These are phyloP conservation scores for Plecotus auritus DNA, from an alignment of 2,113 vertebrate genomes.

Conservation along the genomic window DNA sequence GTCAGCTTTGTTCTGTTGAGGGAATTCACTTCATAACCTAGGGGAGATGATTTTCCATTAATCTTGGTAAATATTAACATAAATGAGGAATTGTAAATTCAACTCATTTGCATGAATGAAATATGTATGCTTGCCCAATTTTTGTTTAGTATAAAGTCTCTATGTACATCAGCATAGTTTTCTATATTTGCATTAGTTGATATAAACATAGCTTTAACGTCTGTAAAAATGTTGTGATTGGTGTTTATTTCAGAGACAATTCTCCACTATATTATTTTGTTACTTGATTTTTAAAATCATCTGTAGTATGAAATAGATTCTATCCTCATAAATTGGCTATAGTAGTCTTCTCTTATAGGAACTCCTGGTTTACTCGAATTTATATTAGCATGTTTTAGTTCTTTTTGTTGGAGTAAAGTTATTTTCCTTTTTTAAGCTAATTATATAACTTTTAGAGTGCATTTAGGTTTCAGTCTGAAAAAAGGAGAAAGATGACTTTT, in stretches of 20 bases:
- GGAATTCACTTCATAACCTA: conserved; percentile 67
- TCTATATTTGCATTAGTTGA: conserved; percentile 17
- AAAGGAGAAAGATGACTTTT: not conserved
- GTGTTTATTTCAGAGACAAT: conserved; percentile 20
- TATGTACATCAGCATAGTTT: conserved; percentile 17
- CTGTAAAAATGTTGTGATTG: conserved; percentile 16
- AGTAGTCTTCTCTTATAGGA: not conserved
- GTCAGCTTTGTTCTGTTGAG: conserved; percentile 65
- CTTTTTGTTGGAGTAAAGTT: conserved; percentile 4
- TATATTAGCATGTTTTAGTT: not conserved
- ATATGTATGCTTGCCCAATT: conserved; percentile 45
- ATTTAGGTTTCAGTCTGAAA: not conserved
- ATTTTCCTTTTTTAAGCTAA: conserved; percentile 29
- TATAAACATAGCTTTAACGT: conserved; percentile 39
- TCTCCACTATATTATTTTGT: not conserved
- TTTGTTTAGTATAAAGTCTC: conserved; percentile 54
- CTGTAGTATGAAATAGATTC: not conserved
- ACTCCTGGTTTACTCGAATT: not conserved
- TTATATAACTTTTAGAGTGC: not conserved
- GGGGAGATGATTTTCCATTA: conserved; percentile 64
- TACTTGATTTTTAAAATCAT: not conserved
- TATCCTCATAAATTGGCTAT: not conserved
- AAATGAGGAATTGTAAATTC: conserved; percentile 60
- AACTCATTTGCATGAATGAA: conserved; percentile 63
- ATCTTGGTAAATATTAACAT: conserved; percentile 73